A percentile compares a stretch with the other conserved stretches of the same genome.
phyloP scores from a whole-genome alignment of 2,113 vertebrate genomes.

The Diadophis punctatus region DNA sequence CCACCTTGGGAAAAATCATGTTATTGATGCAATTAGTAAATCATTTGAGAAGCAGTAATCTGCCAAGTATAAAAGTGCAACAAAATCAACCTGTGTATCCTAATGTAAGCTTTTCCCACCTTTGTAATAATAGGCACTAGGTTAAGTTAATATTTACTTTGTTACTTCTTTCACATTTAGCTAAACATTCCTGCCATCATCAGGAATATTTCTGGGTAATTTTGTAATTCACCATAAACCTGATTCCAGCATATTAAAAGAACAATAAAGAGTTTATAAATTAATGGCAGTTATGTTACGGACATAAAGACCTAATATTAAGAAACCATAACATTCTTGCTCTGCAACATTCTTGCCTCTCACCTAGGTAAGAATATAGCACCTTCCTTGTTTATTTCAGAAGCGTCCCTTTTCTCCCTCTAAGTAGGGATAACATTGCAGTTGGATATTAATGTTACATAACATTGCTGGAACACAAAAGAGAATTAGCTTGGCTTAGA shows the following conservation, averaged over 20 bases:
- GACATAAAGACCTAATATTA: not conserved
- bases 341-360: conserved; percentile 10
- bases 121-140: not conserved
- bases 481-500: not conserved
- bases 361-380: not conserved
- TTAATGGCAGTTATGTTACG: not conserved
- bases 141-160: not conserved
- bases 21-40: not conserved
- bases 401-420: not conserved
- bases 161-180: not conserved
- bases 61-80: not conserved
- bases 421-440: not conserved
- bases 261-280: not conserved
- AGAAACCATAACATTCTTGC: not conserved
- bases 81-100: not conserved
- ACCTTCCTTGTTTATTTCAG: not conserved
- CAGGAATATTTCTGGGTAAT: not conserved
- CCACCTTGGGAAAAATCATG: not conserved
- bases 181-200: not conserved
- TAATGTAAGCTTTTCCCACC: not conserved
- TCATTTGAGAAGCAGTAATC: not conserved
- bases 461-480: not conserved
- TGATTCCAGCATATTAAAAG: not conserved
- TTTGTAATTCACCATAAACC: not conserved
- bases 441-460: not conserved